A percentile compares a stretch with the other conserved stretches of the same genome.
These are phyloP conservation scores for Rostratula benghalensis DNA, from an alignment of 2,113 vertebrate genomes.

Conservation along the genomic window DNA sequence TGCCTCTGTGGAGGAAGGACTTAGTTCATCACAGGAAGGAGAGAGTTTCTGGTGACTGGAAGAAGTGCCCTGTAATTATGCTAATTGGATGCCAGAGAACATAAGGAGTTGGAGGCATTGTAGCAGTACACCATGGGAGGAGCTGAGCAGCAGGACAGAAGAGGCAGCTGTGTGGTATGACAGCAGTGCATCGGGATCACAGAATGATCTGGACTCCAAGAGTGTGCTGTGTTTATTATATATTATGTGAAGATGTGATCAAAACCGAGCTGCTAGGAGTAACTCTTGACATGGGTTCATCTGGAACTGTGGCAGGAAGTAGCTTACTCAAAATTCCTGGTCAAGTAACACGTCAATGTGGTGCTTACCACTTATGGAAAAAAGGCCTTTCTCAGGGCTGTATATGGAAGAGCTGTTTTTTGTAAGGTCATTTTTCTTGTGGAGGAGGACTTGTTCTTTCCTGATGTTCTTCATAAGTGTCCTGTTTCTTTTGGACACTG, in stretches of 20 bases:
- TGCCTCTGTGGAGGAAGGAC: not conserved
- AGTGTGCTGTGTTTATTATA: not conserved
- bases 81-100: fast-evolving
- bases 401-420: fast-evolving
- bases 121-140: fast-evolving
- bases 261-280: not conserved
- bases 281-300: not conserved
- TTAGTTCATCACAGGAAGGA: fast-evolving
- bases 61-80: not conserved
- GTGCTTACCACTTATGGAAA: not conserved
- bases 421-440: not conserved
- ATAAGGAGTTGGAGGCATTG: fast-evolving
- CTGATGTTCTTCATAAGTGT: not conserved
- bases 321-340: not conserved
- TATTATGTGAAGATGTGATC: fast-evolving
- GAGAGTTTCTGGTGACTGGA: not conserved
- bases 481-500: not conserved
- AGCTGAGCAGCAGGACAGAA: not conserved
- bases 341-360: fast-evolving
- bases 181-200: fast-evolving
- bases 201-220: not conserved
- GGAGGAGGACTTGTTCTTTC: no score
- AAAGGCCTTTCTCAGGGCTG: not conserved
- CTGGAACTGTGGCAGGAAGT: not conserved
- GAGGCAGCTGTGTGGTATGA: fast-evolving